Percentiles rank a stretch among this genome's conserved stretches.
Conservation (phyloP, 2,113 vertebrate species). For the Dryoscopus gambensis region DNA sequence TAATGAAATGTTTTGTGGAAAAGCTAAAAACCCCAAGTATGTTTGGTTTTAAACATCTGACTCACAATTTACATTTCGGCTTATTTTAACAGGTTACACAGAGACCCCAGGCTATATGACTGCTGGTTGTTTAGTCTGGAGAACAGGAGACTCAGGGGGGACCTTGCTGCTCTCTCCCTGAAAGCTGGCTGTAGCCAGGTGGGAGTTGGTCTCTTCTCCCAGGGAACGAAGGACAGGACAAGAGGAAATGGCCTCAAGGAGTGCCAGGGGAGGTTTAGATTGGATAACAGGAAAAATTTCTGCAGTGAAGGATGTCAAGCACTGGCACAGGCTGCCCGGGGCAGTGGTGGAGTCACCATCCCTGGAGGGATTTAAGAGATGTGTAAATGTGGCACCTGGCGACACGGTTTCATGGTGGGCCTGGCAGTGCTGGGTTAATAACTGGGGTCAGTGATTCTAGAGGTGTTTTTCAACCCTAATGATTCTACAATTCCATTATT, state of each 20-base stretch:
- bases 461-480: not conserved
- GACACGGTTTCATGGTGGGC: rapidly evolving
- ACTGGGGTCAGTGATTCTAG: not conserved
- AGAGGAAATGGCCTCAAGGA: not conserved
- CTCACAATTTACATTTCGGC: not conserved
- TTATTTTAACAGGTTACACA: not conserved
- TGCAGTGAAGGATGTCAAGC: not conserved
- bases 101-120: not conserved
- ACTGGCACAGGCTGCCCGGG: not conserved
- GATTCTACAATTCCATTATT: not conserved
- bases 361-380: not conserved
- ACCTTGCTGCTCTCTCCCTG: not conserved
- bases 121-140: not conserved
- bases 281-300: not conserved
- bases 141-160: not conserved
- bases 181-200: not conserved
- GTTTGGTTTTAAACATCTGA: not conserved
- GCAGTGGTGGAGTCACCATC: not conserved
- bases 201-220: not conserved
- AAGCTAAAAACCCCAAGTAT: not conserved
- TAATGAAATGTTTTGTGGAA: not conserved
- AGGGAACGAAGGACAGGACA: not conserved
- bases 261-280: not conserved
- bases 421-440: not conserved
- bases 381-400: not conserved